Conservation (phyloP, 2,888 invertebrate species). For the Drosophila tripunctata region DNA sequence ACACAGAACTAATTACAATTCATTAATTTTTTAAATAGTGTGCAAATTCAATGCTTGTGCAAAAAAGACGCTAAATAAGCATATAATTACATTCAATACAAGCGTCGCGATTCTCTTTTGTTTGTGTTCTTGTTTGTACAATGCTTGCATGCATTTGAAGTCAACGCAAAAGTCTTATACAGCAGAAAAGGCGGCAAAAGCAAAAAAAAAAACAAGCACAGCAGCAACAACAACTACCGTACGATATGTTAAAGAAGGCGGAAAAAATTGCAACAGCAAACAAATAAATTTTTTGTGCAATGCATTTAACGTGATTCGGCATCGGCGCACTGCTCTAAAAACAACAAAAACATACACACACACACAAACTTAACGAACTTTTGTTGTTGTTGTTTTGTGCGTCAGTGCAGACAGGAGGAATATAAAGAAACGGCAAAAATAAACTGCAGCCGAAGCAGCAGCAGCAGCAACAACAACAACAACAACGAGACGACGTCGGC, state of each 20-base stretch:
- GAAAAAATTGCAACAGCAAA: slow-evolving; percentile 70
- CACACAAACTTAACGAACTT: slow-evolving; percentile 35
- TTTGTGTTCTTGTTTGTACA: slow-evolving; percentile 17
- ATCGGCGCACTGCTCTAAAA: slow-evolving; percentile 48
- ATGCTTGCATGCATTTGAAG: slow-evolving; percentile 47
- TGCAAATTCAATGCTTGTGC: slow-evolving; percentile 35
- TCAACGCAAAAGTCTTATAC: slow-evolving; percentile 58
- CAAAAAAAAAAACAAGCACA: slow-evolving; percentile 32
- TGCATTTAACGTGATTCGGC: slow-evolving; percentile 61
- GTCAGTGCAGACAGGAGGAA: slow-evolving; percentile 50
- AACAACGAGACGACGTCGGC: slow-evolving; percentile 19
- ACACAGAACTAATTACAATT: slow-evolving; percentile 17
- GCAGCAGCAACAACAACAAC: slow-evolving; percentile 30
- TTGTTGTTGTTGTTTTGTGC: slow-evolving; percentile 51
- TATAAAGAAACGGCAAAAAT: slow-evolving; percentile 53
- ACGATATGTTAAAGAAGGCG: slow-evolving; percentile 50
- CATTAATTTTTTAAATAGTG: slow-evolving; percentile 36
- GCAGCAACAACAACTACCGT: slow-evolving; percentile 22
- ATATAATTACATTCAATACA: slow-evolving; percentile 44
- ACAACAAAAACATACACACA: slow-evolving; percentile 30
- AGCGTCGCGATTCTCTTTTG: slow-evolving; percentile 51
- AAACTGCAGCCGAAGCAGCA: slow-evolving; percentile 37
- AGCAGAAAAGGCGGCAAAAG: slow-evolving; percentile 76
- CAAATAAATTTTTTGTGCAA: slow-evolving; percentile 72
- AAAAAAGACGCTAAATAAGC: slow-evolving; percentile 44